Conservation (phyloP, 1,140 invertebrate genomes). For the Trichoplusia ni region DNA sequence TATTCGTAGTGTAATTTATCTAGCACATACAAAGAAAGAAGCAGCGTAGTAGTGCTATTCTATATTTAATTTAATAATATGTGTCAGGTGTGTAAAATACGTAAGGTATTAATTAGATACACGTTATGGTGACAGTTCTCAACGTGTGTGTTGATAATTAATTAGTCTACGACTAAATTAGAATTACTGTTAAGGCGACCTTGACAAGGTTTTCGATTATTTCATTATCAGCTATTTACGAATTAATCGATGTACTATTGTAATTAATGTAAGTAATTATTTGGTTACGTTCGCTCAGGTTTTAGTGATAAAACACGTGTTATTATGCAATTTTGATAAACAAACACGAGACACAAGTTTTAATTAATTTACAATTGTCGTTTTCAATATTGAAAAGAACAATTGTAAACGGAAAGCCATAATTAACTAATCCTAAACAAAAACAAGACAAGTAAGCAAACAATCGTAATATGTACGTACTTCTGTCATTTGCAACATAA, state of each 20-base stretch:
- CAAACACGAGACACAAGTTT: not conserved
- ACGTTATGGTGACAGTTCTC: conserved; percentile 8
- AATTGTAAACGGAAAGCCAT: too few relatives aligned
- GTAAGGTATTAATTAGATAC: conserved; percentile 8
- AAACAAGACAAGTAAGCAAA: too few relatives aligned
- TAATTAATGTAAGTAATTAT: not conserved
- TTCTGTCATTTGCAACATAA: too few relatives aligned
- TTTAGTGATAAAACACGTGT: not conserved
- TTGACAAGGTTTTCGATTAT: not conserved
- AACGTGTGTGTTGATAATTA: conserved; percentile 6
- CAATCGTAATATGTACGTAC: too few relatives aligned
- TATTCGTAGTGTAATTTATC: too few relatives aligned
- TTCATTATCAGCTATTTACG: not conserved
- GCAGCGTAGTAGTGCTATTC: not conserved
- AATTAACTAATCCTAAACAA: too few relatives aligned
- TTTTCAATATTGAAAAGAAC: too few relatives aligned
- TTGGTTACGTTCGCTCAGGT: not conserved
- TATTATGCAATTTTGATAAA: not conserved
- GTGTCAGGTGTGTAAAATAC: not conserved
- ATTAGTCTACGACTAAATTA: too few relatives aligned
- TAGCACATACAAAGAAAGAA: too few relatives aligned
- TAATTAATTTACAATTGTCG: not conserved
- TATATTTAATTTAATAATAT: not conserved
- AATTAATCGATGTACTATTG: not conserved
- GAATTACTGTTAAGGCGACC: conserved; percentile 2